Conservation (phyloP, 1,140 invertebrate genomes). For the Bombus soroeensis region DNA sequence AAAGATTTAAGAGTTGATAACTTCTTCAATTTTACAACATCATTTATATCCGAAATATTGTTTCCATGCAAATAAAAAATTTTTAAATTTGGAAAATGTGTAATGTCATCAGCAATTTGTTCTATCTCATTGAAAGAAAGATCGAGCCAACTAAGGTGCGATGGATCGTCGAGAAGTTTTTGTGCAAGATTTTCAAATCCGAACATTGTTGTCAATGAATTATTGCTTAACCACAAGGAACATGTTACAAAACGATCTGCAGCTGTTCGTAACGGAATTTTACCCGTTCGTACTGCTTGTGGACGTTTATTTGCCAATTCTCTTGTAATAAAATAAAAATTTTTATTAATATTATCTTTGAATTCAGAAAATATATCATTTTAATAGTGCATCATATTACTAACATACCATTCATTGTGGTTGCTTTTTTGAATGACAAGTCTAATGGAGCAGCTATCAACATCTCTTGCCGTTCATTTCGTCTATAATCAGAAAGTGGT, state of each 20-base stretch:
- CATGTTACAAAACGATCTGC: slow-evolving; percentile 80
- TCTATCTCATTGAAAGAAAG: slow-evolving; percentile 83
- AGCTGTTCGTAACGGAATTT: slow-evolving; percentile 74
- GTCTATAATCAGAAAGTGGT: slow-evolving; percentile 59
- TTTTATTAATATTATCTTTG: slow-evolving; percentile 17
- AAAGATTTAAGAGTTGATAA: slow-evolving; percentile 80
- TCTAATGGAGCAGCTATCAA: slow-evolving; percentile 73
- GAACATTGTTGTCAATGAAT: slow-evolving; percentile 77
- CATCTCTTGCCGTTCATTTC: slow-evolving; percentile 63
- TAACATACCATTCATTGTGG: slow-evolving; percentile 69
- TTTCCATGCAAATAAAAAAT: slow-evolving; percentile 84
- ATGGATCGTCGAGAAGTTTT: slow-evolving; percentile 77
- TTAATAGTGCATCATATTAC: background rate
- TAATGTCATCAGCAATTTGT: slow-evolving; percentile 79
- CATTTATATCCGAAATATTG: slow-evolving; percentile 79
- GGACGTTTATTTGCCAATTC: slow-evolving; percentile 69
- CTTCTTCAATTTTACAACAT: slow-evolving; percentile 77
- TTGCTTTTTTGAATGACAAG: slow-evolving; percentile 75
- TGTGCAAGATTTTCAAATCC: slow-evolving; percentile 77
- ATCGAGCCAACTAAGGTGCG: slow-evolving; percentile 82
- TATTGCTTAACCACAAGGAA: slow-evolving; percentile 84
- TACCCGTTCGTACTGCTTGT: slow-evolving; percentile 73
- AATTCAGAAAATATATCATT: background rate
- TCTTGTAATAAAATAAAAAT: slow-evolving; percentile 61
- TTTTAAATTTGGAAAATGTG: slow-evolving; percentile 74